Evolutionary conservation across 1,140 invertebrate genomes (phyloP).

Genomic region (Drosophila miranda): DNA sequence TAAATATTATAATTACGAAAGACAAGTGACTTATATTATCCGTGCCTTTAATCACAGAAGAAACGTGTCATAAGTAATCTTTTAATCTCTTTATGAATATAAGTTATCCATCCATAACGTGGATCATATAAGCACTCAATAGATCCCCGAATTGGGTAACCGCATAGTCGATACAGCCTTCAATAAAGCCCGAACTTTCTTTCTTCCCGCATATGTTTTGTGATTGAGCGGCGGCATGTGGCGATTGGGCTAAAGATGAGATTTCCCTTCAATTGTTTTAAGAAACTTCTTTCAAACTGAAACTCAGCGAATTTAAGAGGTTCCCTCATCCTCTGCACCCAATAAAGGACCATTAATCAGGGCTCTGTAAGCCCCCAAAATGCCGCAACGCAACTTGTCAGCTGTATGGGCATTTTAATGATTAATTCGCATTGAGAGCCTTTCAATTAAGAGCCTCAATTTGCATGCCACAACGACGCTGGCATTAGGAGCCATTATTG

Average conservation of each 20-base stretch:
- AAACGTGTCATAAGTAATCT: no score
- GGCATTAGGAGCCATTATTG: conserved; percentile 46
- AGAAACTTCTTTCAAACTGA: conserved; percentile 14
- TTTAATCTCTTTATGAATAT: no score
- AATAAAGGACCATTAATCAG: conserved; percentile 63
- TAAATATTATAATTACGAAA: no score
- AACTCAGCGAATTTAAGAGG: conserved; percentile 64
- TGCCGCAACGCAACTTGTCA: conserved; percentile 63
- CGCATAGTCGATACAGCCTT: neutral
- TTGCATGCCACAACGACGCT: conserved; percentile 60
- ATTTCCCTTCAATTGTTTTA: conserved; percentile 60
- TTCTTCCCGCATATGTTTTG: neutral
- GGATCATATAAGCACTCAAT: no score
- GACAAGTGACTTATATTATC: no score
- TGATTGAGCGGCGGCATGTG: conserved; percentile 50
- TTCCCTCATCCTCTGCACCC: conserved; percentile 5
- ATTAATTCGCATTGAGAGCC: conserved; percentile 67
- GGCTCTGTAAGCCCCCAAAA: conserved; percentile 39
- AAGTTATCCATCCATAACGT: no score
- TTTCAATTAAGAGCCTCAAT: conserved; percentile 69
- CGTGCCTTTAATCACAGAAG: no score
- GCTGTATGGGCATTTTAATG: conserved; percentile 66
- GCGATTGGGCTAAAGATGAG: conserved; percentile 7
- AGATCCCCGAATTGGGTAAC: neutral
- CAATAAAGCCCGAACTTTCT: no score